phyloP scores from a whole-genome alignment of 2,113 vertebrate genomes.

The Elachura formosa region DNA sequence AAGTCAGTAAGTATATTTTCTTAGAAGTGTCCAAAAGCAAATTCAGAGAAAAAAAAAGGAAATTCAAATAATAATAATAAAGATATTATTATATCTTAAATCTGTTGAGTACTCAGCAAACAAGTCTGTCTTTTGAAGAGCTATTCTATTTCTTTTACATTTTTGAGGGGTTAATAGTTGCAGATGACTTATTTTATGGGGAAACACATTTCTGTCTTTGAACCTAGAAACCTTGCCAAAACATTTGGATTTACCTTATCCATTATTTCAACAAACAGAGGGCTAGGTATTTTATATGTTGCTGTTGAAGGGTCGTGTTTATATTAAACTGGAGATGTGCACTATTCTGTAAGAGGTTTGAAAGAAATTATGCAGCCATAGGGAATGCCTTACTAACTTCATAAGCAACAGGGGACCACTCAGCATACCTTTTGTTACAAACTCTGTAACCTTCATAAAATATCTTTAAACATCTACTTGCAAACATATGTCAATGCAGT shows the following conservation, averaged over 20 bases:
- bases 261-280: slow-evolving; percentile 35
- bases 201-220: not conserved
- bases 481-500: not conserved
- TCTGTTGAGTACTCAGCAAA: not conserved
- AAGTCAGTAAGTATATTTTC: not conserved
- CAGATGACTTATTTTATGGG: not conserved
- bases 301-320: slow-evolving; percentile 19
- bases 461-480: not conserved
- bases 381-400: slow-evolving; percentile 22
- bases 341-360: slow-evolving; percentile 8
- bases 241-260: slow-evolving; percentile 35
- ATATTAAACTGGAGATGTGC: slow-evolving; percentile 10
- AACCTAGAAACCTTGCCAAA: slow-evolving; percentile 13
- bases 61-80: no score
- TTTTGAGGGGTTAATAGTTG: not conserved
- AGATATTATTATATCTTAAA: not conserved
- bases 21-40: not conserved
- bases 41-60: not conserved
- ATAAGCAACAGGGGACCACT: slow-evolving; percentile 16
- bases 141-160: not conserved
- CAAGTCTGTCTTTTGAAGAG: not conserved
- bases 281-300: slow-evolving; percentile 20
- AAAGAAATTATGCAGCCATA: slow-evolving; percentile 10
- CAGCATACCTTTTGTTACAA: not conserved
- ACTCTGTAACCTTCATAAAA: not conserved